A percentile compares a stretch with the other conserved stretches of the same genome.
Conservation (phyloP, 2,888 invertebrate species). For the Temnothorax rugatulus region DNA sequence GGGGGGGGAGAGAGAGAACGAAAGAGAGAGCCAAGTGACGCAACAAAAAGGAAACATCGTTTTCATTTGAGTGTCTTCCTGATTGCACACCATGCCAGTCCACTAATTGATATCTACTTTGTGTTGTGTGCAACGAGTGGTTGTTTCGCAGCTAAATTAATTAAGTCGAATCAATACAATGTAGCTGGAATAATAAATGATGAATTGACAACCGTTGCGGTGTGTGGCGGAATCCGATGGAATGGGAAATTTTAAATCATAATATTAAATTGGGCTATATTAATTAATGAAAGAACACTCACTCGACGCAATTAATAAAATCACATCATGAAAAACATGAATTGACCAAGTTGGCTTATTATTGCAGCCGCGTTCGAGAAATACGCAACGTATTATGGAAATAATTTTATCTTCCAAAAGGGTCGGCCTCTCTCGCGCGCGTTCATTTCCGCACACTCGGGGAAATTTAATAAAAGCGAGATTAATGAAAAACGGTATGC, state of each 20-base stretch:
- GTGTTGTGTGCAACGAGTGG: slow-evolving; percentile 27
- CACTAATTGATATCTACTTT: slow-evolving; percentile 51
- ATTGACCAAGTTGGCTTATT: slow-evolving; percentile 51
- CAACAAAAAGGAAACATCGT: slow-evolving; percentile 28
- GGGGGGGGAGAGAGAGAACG: no score
- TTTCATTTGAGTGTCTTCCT: slow-evolving; percentile 39
- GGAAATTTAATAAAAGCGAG: slow-evolving; percentile 49
- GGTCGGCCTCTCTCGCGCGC: background rate
- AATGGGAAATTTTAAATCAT: slow-evolving; percentile 47
- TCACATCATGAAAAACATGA: slow-evolving; percentile 49
- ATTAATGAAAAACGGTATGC: slow-evolving; percentile 48
- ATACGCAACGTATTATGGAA: slow-evolving; percentile 47
- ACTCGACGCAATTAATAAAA: slow-evolving; percentile 50
- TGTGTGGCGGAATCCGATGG: slow-evolving; percentile 21
- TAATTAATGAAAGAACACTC: slow-evolving; percentile 56
- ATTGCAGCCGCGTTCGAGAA: slow-evolving; percentile 47
- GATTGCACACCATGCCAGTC: slow-evolving; percentile 34
- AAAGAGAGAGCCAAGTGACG: background rate
- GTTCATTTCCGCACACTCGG: slow-evolving; percentile 45
- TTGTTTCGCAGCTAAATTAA: slow-evolving; percentile 37
- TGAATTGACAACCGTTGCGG: slow-evolving; percentile 33
- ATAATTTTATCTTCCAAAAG: slow-evolving; percentile 53
- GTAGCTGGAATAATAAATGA: slow-evolving; percentile 49
- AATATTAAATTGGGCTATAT: slow-evolving; percentile 46
- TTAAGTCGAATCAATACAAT: slow-evolving; percentile 44